A percentile compares a stretch with the other conserved stretches of the same genome.
Conservation (phyloP, 2,113 vertebrate species). For the Nothocercus nigrocapillus region DNA sequence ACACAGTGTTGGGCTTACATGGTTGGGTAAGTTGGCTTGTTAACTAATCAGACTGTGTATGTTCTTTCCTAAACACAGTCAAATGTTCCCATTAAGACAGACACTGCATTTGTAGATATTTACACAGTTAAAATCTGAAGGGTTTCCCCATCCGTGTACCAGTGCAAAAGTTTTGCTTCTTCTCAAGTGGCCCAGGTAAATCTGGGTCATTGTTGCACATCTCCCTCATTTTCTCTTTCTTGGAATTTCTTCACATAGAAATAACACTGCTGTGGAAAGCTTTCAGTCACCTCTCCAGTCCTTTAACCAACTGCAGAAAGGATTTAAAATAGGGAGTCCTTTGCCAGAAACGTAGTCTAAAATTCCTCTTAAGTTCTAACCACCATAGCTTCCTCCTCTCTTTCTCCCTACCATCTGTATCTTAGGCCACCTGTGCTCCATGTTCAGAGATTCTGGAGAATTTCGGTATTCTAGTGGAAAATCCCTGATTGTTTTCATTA, state of each 20-base stretch:
- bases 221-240: neutral
- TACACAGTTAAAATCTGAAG: neutral
- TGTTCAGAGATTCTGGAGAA: neutral
- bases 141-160: neutral
- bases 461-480: neutral
- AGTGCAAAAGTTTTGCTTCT: neutral
- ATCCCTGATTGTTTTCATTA: neutral
- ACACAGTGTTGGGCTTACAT: neutral
- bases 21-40: neutral
- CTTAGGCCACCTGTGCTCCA: neutral
- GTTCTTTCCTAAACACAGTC: neutral
- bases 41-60: neutral
- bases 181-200: neutral
- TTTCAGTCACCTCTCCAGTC: neutral
- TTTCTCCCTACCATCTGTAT: neutral
- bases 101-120: neutral
- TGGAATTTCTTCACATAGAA: neutral
- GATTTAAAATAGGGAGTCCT: neutral
- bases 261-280: neutral
- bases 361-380: neutral
- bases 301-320: neutral
- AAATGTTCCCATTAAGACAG: neutral
- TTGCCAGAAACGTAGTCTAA: neutral
- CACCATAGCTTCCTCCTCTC: neutral
- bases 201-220: neutral